Evolutionary conservation across 2,888 invertebrate species (phyloP).

Genomic region (Pegoplata infirma): DNA sequence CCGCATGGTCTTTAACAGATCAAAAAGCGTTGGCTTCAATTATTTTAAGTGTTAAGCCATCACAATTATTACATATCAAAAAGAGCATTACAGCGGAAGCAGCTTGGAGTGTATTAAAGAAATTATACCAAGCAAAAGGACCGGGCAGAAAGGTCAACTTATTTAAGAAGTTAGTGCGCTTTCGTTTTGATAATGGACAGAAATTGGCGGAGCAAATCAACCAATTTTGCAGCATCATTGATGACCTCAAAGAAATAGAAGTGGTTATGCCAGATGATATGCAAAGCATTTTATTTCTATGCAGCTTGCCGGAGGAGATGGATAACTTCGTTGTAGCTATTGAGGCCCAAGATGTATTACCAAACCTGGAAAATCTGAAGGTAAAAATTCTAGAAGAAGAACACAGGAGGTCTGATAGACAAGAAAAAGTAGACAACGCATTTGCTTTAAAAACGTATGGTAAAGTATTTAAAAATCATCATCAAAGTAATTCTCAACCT

Average conservation of each 20-base stretch:
- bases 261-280: neutral
- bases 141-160: too few species aligned
- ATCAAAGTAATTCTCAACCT: too few species aligned
- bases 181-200: slow-evolving; percentile 23
- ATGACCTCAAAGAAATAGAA: slow-evolving; percentile 9
- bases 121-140: too few species aligned
- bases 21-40: slow-evolving; percentile 38
- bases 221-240: neutral
- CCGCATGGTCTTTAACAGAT: neutral
- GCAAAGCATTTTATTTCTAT: slow-evolving; percentile 1
- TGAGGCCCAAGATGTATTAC: slow-evolving; percentile 10
- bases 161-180: too few species aligned
- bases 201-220: slow-evolving; percentile 34
- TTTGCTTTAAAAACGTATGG: slow-evolving; percentile 1
- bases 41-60: slow-evolving; percentile 25
- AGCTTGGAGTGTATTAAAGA: too few species aligned
- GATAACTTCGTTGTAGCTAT: slow-evolving; percentile 4
- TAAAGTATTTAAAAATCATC: too few species aligned
- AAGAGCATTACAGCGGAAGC: too few species aligned
- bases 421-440: slow-evolving; percentile 1
- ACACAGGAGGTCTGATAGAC: neutral
- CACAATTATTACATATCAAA: slow-evolving; percentile 25
- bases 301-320: slow-evolving; percentile 12
- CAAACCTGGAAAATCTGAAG: neutral
- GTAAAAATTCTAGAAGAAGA: slow-evolving; percentile 20